Evolutionary conservation across 2,113 vertebrate species (phyloP), one percentile per base, ranked within the genome.

Genomic region (Corythornis madagascariensis): DNA sequence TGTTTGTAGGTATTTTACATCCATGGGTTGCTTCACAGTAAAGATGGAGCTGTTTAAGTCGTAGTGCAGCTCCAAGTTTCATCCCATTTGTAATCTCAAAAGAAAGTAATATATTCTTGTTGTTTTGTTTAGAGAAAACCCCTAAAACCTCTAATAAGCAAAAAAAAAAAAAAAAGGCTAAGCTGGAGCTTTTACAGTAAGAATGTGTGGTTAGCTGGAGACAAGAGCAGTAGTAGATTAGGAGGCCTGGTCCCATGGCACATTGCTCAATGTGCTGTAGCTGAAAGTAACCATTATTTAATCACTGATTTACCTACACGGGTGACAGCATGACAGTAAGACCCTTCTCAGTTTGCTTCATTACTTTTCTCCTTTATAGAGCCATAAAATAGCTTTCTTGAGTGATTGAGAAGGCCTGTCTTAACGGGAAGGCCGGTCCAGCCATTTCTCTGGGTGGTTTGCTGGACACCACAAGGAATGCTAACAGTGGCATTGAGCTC

Each of bases 271-370:
- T 19, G 21, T 52, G 57, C 63, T 80, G 25, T 28, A 66, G 48
- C 47, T 89, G 86, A 76, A 74, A 52, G 59, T 26, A 83, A n/a
- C 42, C 11, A 38, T 87, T 80, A 84, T 81, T 92, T 72, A 94
- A 76, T 63, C 28, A 38, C 35, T 47, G 69, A 63, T 87, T 87
- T 63, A 76, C 65, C 66, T 63, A 15, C 19, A 50, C 29, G 47
- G 19, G 47, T 84, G 90, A 47, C 33, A 78, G 43, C 33, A 29
- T 59, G 50, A 74, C 56, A 92, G 67, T 33, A 70, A 86, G 52
- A 71, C 56, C 63, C 53, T 76, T 53, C 35, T 67, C 79, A 48
- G 48, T 63, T 66, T 92, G 69, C 74, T 67, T 76, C 47, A 13
- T 13, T 20, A 25, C 21, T 43, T 26, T 52, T 85, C 59, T 83